Percentiles rank a stretch among this genome's conserved stretches.
These are phyloP conservation scores for Seira musarum DNA, from an alignment of 2,888 invertebrate genomes.

Conservation along the genomic window DNA sequence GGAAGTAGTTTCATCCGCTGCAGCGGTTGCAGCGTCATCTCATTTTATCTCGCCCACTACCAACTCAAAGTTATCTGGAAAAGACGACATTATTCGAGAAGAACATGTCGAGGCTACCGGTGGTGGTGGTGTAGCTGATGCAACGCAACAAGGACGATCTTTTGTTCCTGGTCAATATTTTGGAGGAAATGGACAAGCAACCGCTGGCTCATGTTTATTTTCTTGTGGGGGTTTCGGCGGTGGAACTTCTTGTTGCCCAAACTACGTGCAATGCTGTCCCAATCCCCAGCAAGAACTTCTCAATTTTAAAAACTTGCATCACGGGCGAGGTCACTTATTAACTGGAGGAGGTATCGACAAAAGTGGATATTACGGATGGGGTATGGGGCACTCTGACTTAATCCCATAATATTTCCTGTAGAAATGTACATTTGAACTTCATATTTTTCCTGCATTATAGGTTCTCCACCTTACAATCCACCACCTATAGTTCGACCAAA, in stretches of 20 bases:
- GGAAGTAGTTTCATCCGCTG: slow-evolving; percentile 24
- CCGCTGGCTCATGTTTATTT: slow-evolving; percentile 48
- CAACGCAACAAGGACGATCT: slow-evolving; percentile 21
- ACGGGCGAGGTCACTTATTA: slow-evolving; percentile 51
- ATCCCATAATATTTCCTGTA: too few relatives aligned
- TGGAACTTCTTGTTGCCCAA: slow-evolving; percentile 39
- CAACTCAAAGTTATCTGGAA: slow-evolving; percentile 15
- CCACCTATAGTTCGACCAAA: slow-evolving; percentile 42
- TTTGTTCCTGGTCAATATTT: neutral
- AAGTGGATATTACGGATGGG: slow-evolving; percentile 36
- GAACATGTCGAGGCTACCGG: neutral
- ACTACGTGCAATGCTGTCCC: slow-evolving; percentile 51
- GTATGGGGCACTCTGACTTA: too few relatives aligned
- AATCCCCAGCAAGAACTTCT: slow-evolving; percentile 40
- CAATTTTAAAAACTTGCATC: slow-evolving; percentile 55
- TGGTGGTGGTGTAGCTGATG: slow-evolving; percentile 15
- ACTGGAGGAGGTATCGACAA: slow-evolving; percentile 20
- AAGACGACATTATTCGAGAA: neutral
- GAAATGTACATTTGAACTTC: too few relatives aligned
- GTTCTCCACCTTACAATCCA: slow-evolving; percentile 48
- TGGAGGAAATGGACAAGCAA: slow-evolving; percentile 40
- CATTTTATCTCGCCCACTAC: neutral
- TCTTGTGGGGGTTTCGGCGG: slow-evolving; percentile 40
- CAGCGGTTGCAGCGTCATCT: slow-evolving; percentile 18
- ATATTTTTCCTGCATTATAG: too few relatives aligned